Evolutionary conservation across 1,140 invertebrate species (phyloP).

Genomic region (Phenacoccus solenopsis): DNA sequence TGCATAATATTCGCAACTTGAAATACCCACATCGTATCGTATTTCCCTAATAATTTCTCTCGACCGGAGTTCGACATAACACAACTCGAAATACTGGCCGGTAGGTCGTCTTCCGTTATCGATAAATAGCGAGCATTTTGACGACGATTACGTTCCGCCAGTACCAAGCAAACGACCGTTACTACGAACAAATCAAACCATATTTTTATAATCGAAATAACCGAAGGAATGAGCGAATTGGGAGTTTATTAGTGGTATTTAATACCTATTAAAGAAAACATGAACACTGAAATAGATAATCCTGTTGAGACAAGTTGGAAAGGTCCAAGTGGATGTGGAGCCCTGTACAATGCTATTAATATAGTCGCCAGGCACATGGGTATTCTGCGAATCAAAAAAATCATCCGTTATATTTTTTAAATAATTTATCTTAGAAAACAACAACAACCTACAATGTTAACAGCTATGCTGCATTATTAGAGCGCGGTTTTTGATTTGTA

Average conservation of each 20-base stretch:
- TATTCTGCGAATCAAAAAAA: not conserved
- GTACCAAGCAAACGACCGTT: constrained; percentile 55
- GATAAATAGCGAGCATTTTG: constrained; percentile 39
- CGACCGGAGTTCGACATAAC: not conserved
- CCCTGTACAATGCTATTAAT: not conserved
- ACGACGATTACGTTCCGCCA: constrained; percentile 55
- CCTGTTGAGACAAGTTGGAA: not conserved
- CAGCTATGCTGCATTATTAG: too few relatives aligned
- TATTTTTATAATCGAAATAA: too few relatives aligned
- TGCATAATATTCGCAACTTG: not conserved
- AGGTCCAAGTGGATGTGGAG: not conserved
- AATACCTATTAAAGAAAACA: constrained; percentile 7
- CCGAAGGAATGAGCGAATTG: too few relatives aligned
- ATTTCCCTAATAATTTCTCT: not conserved
- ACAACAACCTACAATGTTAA: too few relatives aligned
- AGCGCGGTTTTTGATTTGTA: too few relatives aligned
- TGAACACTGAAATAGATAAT: not conserved
- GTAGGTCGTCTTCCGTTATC: constrained; percentile 31
- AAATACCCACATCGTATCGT: not conserved
- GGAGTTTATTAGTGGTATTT: too few relatives aligned
- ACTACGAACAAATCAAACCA: too few relatives aligned
- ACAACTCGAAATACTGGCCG: constrained; percentile 6
- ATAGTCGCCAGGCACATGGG: not conserved
- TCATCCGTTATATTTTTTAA: not conserved
- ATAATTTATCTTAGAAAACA: too few relatives aligned